phyloP scores from a whole-genome alignment of 2,888 invertebrate genomes.

The Philaethria dido region DNA sequence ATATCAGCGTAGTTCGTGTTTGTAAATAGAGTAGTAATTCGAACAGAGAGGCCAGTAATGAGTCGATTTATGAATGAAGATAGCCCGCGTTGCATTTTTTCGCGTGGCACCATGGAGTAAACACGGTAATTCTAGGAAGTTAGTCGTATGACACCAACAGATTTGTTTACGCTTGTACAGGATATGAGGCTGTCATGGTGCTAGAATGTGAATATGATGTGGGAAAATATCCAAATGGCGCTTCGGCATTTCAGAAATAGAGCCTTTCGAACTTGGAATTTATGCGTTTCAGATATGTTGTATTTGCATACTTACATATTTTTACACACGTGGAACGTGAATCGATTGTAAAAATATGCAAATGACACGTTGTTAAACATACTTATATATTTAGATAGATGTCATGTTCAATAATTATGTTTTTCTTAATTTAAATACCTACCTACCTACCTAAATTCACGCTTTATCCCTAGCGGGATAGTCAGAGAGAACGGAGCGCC shows the following conservation, averaged over 20 bases:
- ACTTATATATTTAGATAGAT: too few species aligned
- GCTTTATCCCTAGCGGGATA: too few species aligned
- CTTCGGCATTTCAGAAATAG: neutral
- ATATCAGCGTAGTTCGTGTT: constrained; percentile 41
- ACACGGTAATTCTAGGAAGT: constrained; percentile 42
- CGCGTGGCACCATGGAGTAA: constrained; percentile 33
- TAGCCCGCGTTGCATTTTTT: constrained; percentile 50
- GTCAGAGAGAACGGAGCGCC: too few species aligned
- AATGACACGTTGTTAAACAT: too few species aligned
- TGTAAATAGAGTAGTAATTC: constrained; percentile 56
- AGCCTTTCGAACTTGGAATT: neutral
- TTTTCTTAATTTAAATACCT: too few species aligned
- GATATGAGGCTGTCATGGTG: constrained; percentile 32
- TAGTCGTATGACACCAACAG: constrained; percentile 30
- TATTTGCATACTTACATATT: neutral
- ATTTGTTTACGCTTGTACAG: constrained; percentile 65
- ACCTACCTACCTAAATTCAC: too few species aligned
- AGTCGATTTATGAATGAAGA: constrained; percentile 67
- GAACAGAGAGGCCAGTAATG: constrained; percentile 50
- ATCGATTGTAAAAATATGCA: too few species aligned
- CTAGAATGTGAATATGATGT: constrained; percentile 34
- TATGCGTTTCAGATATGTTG: neutral
- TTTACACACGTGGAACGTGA: too few species aligned
- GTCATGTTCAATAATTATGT: too few species aligned
- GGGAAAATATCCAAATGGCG: constrained; percentile 17